Evolutionary conservation across 2,113 vertebrate species (phyloP).

Genomic region (Ictidomys tridecemlineatus): DNA sequence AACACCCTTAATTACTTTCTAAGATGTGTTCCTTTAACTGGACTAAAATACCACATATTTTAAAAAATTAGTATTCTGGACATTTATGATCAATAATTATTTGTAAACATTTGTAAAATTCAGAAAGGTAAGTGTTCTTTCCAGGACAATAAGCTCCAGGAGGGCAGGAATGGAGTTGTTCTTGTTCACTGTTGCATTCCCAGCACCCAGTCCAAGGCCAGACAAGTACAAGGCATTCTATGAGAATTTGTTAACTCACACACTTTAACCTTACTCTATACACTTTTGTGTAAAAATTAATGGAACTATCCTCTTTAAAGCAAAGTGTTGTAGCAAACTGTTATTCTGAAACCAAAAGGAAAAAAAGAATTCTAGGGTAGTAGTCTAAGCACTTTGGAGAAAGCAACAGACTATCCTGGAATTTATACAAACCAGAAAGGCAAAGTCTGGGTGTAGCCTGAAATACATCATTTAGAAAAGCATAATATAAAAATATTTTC

Average conservation of each 20-base stretch:
- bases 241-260: background rate
- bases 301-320: background rate
- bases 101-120: constrained; percentile 15
- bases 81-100: background rate
- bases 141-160: background rate
- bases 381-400: background rate
- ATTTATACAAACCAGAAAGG: constrained; percentile 5
- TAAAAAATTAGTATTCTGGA: background rate
- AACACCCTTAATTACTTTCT: background rate
- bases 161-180: background rate
- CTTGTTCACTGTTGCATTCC: too few relatives aligned
- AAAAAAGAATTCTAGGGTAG: background rate
- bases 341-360: constrained; percentile 33
- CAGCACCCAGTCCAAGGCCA: background rate
- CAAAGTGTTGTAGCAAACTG: background rate
- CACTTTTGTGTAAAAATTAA: background rate
- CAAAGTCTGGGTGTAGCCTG: background rate
- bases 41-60: background rate
- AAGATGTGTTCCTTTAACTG: constrained; percentile 18
- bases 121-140: background rate
- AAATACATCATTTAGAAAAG: constrained; percentile 3
- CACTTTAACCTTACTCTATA: background rate
- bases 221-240: background rate
- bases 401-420: constrained; percentile 23
- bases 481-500: background rate